A percentile compares a stretch with the other conserved stretches of the same genome.
These are phyloP conservation scores for Pogonophryne albipinna DNA, from an alignment of 2,797 vertebrate species.

Conservation along the genomic window DNA sequence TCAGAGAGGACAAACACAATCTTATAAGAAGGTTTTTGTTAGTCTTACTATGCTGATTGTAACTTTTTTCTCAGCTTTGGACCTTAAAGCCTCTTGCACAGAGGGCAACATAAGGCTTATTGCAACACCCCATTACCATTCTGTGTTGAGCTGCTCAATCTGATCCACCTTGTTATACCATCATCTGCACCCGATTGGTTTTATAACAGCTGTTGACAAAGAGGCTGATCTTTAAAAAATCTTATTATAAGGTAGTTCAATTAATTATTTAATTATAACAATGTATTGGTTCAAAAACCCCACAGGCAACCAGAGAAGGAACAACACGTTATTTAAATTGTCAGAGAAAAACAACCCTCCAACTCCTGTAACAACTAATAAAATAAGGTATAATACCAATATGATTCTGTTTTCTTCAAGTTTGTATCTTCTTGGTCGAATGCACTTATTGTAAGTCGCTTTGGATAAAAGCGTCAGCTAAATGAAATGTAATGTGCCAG, in stretches of 20 bases:
- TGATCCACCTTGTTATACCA: background rate
- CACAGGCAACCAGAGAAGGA: background rate
- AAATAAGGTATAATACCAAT: background rate
- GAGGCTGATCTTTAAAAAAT: background rate
- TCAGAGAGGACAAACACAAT: constrained; percentile 5
- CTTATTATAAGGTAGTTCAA: background rate
- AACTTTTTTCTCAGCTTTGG: constrained; percentile 7
- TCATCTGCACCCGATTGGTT: background rate
- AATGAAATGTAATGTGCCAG: background rate
- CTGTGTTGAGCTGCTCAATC: background rate
- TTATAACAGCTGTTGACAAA: background rate
- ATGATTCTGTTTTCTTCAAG: too few relatives aligned
- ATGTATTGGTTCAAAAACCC: background rate
- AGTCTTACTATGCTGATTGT: background rate
- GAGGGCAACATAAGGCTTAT: background rate
- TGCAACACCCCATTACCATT: background rate
- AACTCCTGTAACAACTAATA: background rate
- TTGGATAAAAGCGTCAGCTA: too few relatives aligned
- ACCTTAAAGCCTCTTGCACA: background rate
- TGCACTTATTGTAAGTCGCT: too few relatives aligned
- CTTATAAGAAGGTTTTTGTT: background rate
- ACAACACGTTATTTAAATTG: background rate
- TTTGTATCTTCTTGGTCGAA: too few relatives aligned
- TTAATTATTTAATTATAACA: background rate
- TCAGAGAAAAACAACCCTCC: background rate